phyloP scores from a whole-genome alignment of 2,888 invertebrate species.

The Boloria euphrosyne region DNA sequence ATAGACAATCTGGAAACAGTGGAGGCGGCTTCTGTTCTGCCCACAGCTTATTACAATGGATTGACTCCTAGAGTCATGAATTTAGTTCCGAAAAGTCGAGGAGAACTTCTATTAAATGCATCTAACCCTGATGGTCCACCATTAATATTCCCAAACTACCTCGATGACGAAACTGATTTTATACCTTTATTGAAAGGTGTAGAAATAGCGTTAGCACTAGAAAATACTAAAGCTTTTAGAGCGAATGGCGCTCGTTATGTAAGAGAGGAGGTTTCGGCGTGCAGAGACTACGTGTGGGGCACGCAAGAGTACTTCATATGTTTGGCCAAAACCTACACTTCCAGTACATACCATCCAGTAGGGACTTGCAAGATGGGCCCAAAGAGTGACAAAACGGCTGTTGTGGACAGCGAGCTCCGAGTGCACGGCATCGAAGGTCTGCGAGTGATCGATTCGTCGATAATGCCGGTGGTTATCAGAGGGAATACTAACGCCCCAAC shows the following conservation, averaged over 20 bases:
- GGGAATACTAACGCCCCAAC: conserved; percentile 91
- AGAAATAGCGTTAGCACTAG: conserved; percentile 79
- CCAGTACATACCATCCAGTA: conserved; percentile 70
- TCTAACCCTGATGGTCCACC: conserved; percentile 87
- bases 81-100: conserved; percentile 83
- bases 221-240: conserved; percentile 80
- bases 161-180: conserved; percentile 80
- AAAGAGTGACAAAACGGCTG: conserved; percentile 77
- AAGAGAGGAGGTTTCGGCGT: conserved; percentile 79
- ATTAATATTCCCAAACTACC: conserved; percentile 85
- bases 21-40: conserved; percentile 62
- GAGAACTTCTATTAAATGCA: conserved; percentile 81
- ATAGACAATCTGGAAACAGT: conserved; percentile 73
- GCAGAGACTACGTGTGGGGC: conserved; percentile 80
- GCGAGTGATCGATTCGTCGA: conserved; percentile 89
- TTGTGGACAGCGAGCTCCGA: conserved; percentile 85
- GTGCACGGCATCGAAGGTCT: conserved; percentile 83
- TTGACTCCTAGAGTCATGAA: conserved; percentile 81
- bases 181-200: conserved; percentile 82
- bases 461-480: conserved; percentile 89
- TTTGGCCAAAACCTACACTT: conserved; percentile 81
- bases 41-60: conserved; percentile 83
- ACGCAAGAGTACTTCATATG: conserved; percentile 85
- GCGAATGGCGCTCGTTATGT: conserved; percentile 80
- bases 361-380: conserved; percentile 81